Evolutionary conservation across 2,113 vertebrate species (phyloP), one percentile per base, ranked within the genome.

Genomic region (Podarcis raffonei): DNA sequence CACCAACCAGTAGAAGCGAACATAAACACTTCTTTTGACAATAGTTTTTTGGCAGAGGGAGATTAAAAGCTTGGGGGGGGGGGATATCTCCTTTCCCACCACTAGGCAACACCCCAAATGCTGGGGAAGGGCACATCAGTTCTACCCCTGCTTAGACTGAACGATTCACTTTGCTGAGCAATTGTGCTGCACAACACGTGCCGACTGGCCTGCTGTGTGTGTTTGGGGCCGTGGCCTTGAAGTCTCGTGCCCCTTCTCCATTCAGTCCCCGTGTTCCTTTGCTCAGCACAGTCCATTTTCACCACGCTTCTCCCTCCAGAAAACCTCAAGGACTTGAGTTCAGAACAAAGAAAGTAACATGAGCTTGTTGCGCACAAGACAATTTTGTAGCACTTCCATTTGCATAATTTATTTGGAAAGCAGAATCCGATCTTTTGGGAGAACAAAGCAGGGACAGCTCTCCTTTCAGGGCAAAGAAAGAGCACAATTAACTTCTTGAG

Each of bases 321-420:
- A 72, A 87, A 72, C 48, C 77, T 57, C 42, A 59, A 59, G 37
- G 57, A 25, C 42, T 35, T 71, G 12, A 11, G 23, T 75, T 75
- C 84, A 57, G n/a, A 81, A 71, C 48, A 71, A 87, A 72, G 48
- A 13, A 18, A 84, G 66, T 69, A 57, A 30, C 66, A 27, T 66
- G n/a, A 59, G 66, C n/a, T 62, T 27, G 13, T 48, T 69, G 22
- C 2, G 11, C 6, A 42, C 18, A 59, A 84, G 83, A 22, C 12
- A 81, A 37, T 30, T 62, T 27, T 76, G 57, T 18, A 8, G 23
- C 23, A 59, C 32, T 37, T 23, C 35, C 48, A 72, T 87, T 57
- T 87, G 66, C 77, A 37, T 87, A 72, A 87, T 87, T 87, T 35
- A 87, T 80, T 69, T 59, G 86, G 66, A 85, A 85, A 85, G 59